A percentile compares a stretch with the other conserved stretches of the same genome.
phyloP scores from a whole-genome alignment of 2,888 invertebrate species.

The Drosophila borealis region DNA sequence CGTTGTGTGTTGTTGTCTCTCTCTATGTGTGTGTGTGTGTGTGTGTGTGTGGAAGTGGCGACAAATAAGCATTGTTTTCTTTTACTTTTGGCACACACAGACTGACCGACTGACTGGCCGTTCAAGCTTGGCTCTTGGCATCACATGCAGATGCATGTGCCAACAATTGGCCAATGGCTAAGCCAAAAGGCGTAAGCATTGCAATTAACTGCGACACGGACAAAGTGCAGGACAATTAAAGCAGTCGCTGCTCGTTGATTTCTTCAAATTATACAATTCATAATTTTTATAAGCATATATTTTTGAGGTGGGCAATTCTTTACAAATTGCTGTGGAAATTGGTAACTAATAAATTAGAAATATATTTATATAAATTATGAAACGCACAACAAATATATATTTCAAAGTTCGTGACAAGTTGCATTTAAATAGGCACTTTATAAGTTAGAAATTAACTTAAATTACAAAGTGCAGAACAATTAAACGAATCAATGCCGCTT shows the following conservation, averaged over 20 bases:
- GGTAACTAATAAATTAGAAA: neutral
- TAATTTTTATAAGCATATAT: neutral
- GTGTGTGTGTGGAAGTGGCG: conserved; percentile 32
- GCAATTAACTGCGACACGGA: conserved; percentile 19
- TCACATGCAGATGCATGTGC: conserved; percentile 56
- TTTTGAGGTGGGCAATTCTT: conserved; percentile 1
- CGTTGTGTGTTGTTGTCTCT: conserved; percentile 15
- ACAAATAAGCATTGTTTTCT: conserved; percentile 61
- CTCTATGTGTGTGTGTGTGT: conserved; percentile 2
- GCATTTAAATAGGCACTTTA: no score
- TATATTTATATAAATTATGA: no score
- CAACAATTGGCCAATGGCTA: conserved; percentile 30
- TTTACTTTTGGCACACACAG: conserved; percentile 9
- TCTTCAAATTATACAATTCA: neutral
- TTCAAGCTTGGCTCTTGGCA: conserved; percentile 14
- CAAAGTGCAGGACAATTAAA: conserved; percentile 38
- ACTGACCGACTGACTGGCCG: conserved; percentile 3
- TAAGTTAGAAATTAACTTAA: no score
- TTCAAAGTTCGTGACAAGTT: no score
- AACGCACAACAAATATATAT: no score
- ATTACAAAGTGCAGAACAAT: no score
- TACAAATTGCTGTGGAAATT: neutral
- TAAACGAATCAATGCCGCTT: no score
- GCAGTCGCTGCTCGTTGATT: neutral
- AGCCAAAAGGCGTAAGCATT: conserved; percentile 20